Percentiles rank a stretch among this genome's conserved stretches.
phyloP scores from a whole-genome alignment of 2,888 invertebrate genomes.

The Dyspetes luteomarginatus region DNA sequence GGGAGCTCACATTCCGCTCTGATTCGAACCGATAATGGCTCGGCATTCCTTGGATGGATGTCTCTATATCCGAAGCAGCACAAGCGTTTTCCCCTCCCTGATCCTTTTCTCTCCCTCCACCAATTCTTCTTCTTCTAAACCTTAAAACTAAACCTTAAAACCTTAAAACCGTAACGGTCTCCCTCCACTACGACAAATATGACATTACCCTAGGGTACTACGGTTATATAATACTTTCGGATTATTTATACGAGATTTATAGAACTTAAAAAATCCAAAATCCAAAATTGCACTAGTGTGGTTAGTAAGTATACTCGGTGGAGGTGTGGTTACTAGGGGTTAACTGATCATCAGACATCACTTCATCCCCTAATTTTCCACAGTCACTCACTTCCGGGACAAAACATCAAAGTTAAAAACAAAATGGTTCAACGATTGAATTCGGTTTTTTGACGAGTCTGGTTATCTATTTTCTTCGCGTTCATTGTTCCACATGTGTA shows the following conservation, averaged over 20 bases:
- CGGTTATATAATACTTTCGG: too few relatives aligned
- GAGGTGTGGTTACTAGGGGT: too few relatives aligned
- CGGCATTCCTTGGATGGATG: conserved; percentile 63
- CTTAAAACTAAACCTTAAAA: conserved; percentile 10
- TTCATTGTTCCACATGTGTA: background rate
- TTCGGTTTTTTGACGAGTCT: background rate
- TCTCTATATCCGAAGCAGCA: conserved; percentile 55
- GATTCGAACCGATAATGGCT: conserved; percentile 68
- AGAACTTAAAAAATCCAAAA: too few relatives aligned
- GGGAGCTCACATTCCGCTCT: conserved; percentile 65
- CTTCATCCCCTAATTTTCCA: too few relatives aligned
- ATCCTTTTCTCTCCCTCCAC: conserved; percentile 13
- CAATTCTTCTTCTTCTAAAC: conserved; percentile 25
- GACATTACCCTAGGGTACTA: too few relatives aligned
- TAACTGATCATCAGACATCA: too few relatives aligned
- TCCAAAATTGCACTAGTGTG: too few relatives aligned
- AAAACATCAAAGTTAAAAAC: background rate
- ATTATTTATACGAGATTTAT: too few relatives aligned
- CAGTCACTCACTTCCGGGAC: too few relatives aligned
- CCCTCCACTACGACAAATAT: too few relatives aligned
- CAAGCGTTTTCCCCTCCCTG: conserved; percentile 11
- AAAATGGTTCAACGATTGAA: background rate
- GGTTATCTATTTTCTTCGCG: conserved; percentile 12
- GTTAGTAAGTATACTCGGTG: too few relatives aligned
- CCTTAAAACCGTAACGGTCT: background rate